These are phyloP conservation scores for Parnassius orleans DNA, from an alignment of 2,888 invertebrate species.

Conservation along the genomic window DNA sequence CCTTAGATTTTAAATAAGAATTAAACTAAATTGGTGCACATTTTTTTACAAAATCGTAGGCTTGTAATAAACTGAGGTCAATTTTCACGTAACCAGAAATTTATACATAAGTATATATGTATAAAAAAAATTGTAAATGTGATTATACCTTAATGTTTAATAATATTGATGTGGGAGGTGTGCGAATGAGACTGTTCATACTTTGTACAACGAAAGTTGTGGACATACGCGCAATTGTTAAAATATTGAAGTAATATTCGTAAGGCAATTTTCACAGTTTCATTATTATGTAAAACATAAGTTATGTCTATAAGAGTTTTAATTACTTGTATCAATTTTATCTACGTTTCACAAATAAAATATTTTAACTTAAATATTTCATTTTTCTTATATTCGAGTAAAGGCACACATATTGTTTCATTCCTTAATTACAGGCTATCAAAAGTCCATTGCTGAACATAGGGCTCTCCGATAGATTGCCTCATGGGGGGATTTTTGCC, in stretches of 20 bases:
- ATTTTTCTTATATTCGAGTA: background rate
- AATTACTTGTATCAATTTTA: constrained; percentile 81
- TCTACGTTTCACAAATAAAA: constrained; percentile 81
- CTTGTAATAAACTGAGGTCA: constrained; percentile 71
- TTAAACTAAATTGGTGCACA: constrained; percentile 46
- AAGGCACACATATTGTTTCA: too few species aligned
- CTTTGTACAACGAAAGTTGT: constrained; percentile 58
- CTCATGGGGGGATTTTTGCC: too few species aligned
- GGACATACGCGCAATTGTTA: constrained; percentile 58
- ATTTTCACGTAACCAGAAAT: constrained; percentile 68
- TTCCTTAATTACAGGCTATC: too few species aligned
- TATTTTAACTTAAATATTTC: constrained; percentile 71
- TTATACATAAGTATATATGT: constrained; percentile 50
- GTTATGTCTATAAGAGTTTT: constrained; percentile 77
- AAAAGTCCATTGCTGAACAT: too few species aligned
- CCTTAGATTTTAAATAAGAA: constrained; percentile 22
- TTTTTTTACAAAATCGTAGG: constrained; percentile 64
- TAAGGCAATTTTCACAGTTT: constrained; percentile 76
- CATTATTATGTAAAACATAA: constrained; percentile 74
- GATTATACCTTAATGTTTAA: constrained; percentile 42
- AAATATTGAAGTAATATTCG: constrained; percentile 61
- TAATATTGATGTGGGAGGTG: constrained; percentile 58
- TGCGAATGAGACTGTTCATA: constrained; percentile 64
- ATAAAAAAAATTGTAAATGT: constrained; percentile 42
- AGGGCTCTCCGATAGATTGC: too few species aligned